Conservation (phyloP, 2,113 vertebrate species). For the Saguinus imperator region DNA sequence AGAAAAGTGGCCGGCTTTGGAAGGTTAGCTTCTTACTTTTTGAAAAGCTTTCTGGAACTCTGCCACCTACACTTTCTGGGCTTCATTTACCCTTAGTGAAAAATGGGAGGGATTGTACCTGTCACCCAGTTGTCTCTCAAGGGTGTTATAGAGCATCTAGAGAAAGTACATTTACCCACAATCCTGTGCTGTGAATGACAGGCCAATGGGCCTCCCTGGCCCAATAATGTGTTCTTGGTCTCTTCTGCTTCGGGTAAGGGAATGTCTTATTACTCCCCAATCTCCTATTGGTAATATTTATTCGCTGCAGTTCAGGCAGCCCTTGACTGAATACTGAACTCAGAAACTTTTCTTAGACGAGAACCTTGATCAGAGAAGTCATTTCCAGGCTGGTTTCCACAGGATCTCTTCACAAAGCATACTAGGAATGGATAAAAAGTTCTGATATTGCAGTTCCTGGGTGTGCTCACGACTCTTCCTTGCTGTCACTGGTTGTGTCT, state of each 20-base stretch:
- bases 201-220: conserved; percentile 45
- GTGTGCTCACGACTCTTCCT: background rate
- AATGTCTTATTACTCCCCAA: conserved; percentile 15
- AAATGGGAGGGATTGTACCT: conserved; percentile 22
- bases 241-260: conserved; percentile 41
- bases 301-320: conserved; percentile 17
- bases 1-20: background rate
- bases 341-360: background rate
- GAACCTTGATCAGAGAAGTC: conserved; percentile 40
- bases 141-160: background rate
- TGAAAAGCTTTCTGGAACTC: conserved; percentile 53
- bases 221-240: conserved; percentile 30
- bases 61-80: conserved; percentile 3
- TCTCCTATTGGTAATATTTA: conserved; percentile 48
- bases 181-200: conserved; percentile 12
- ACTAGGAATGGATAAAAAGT: background rate
- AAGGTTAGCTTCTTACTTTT: conserved; percentile 12
- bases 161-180: conserved; percentile 50
- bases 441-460: background rate
- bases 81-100: conserved; percentile 48
- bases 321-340: conserved; percentile 40
- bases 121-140: conserved; percentile 31
- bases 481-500: background rate
- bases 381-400: background rate
- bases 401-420: background rate